Evolutionary conservation across 2,888 invertebrate genomes (phyloP), one percentile per base, ranked within the genome.

Genomic region (Microdon myrmicae): DNA sequence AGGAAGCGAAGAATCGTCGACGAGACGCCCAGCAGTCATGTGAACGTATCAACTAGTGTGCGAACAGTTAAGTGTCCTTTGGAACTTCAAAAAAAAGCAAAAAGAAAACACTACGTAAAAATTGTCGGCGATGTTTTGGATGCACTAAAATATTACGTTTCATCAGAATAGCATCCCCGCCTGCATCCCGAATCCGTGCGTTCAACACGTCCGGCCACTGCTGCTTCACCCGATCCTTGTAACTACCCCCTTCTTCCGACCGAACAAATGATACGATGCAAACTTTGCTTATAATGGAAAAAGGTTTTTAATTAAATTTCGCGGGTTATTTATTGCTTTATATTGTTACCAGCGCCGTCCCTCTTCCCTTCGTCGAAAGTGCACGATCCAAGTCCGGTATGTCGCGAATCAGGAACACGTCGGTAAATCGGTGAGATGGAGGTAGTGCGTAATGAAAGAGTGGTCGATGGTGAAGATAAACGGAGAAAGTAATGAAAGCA

Each of bases 311-410:
- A 70, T 70, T 69, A 70, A 70, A 70, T 70, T 70, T 70, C 69
- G 70, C 68, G 70, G 70, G 69, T 70, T 70, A 70, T 70, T 70
- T 70, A 70, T 70, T 70, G 68, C 64, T 64, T 64, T 64, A 64
- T 64, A 58, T 56, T 64, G 64, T 64, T 58, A 64, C 61, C 49
- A n/a, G n/a, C n/a, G n/a, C n/a, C n/a, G n/a, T n/a, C n/a, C n/a
- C n/a, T n/a, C n/a, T n/a, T n/a, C n/a, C n/a, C n/a, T n/a, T n/a
- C n/a, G n/a, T n/a, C n/a, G n/a, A n/a, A n/a, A n/a, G n/a, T n/a
- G n/a, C n/a, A n/a, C n/a, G n/a, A n/a, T n/a, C n/a, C n/a, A n/a
- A n/a, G n/a, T n/a, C n/a, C n/a, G n/a, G n/a, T n/a, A n/a, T n/a
- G n/a, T n/a, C n/a, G n/a, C n/a, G n/a, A n/a, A n/a, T n/a, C n/a